A percentile compares a stretch with the other conserved stretches of the same genome.
Conservation (phyloP, 2,113 vertebrate genomes). For the Apaloderma vittatum region DNA sequence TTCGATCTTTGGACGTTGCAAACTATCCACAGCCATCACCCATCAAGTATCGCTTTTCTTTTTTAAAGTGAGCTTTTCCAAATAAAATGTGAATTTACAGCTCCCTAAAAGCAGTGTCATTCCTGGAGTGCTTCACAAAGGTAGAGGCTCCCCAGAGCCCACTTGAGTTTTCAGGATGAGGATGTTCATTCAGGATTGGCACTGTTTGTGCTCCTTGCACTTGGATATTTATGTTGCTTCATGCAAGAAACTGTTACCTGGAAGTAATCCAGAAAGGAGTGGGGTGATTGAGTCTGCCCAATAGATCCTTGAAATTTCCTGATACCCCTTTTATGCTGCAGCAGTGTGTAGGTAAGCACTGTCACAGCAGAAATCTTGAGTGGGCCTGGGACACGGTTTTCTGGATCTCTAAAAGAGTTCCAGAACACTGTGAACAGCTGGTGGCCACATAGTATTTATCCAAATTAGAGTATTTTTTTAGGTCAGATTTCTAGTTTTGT, state of each 20-base stretch:
- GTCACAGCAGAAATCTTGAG: not conserved
- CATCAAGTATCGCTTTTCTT: not conserved
- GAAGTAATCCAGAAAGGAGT: not conserved
- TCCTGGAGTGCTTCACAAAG: not conserved
- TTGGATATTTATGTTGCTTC: not conserved
- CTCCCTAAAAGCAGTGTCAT: not conserved
- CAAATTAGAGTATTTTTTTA: not conserved
- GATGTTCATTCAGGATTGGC: not conserved
- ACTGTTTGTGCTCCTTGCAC: not conserved
- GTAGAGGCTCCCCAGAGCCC: not conserved
- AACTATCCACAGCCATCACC: not conserved
- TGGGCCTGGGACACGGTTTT: not conserved
- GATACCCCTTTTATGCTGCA: not conserved
- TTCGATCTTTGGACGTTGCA: not conserved
- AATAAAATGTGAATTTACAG: not conserved
- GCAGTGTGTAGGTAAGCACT: not conserved
- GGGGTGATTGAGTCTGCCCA: fast-evolving
- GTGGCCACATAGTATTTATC: not conserved
- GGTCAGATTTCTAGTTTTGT: not conserved
- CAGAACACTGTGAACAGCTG: not conserved
- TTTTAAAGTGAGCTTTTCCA: not conserved
- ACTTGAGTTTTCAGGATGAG: not conserved
- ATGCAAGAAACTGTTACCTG: not conserved
- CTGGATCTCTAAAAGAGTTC: not conserved
- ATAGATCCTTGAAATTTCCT: not conserved